Conservation (phyloP, 2,888 invertebrate species). For the Sympetrum striolatum region DNA sequence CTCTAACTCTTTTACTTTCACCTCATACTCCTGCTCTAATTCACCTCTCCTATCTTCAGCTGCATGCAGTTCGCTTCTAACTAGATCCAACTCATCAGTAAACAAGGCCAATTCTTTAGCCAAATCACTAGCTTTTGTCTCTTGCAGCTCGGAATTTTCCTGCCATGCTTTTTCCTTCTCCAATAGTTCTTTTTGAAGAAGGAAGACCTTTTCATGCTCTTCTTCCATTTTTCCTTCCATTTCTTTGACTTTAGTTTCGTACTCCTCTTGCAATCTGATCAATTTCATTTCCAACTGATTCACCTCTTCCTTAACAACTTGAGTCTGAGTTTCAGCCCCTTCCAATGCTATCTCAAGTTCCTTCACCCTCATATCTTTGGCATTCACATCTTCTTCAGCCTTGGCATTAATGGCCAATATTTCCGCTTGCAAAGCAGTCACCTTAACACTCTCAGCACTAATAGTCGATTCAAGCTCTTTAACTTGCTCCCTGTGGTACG, state of each 20-base stretch:
- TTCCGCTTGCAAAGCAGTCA: conserved; percentile 29
- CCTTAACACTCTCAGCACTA: background rate
- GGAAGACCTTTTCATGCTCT: conserved; percentile 63
- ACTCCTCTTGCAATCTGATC: conserved; percentile 54
- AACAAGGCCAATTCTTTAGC: conserved; percentile 80
- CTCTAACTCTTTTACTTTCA: conserved; percentile 44
- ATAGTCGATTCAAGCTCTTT: conserved; percentile 54
- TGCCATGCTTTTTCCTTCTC: conserved; percentile 45
- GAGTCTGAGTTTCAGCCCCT: background rate
- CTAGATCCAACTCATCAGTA: conserved; percentile 63
- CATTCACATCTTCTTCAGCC: background rate
- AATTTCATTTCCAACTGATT: conserved; percentile 56
- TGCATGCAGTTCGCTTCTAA: background rate
- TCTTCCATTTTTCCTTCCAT: conserved; percentile 72
- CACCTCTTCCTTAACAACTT: conserved; percentile 53
- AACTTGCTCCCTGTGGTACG: conserved; percentile 53
- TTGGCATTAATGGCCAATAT: background rate
- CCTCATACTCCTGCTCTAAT: conserved; percentile 14
- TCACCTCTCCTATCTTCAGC: background rate
- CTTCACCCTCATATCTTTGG: background rate
- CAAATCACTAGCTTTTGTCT: conserved; percentile 74
- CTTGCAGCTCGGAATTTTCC: conserved; percentile 44
- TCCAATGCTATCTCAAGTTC: conserved; percentile 15
- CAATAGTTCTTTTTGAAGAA: background rate
- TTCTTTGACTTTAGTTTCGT: conserved; percentile 57